phyloP scores from a whole-genome alignment of 2,113 vertebrate genomes.

The Platycercus adscitus region DNA sequence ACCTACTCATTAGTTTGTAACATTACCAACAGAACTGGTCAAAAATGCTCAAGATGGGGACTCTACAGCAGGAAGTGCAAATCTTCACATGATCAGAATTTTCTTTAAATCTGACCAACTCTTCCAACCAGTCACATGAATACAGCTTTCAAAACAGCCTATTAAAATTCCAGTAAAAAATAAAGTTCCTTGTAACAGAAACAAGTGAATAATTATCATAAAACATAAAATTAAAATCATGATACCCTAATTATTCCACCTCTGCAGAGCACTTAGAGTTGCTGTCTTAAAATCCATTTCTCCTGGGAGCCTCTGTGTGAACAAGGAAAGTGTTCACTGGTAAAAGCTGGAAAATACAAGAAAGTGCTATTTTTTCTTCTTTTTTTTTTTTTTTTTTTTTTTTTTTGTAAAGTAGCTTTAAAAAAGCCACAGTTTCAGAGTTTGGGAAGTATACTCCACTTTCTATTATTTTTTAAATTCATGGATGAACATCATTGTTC shows the following conservation, averaged over 20 bases:
- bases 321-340: neutral
- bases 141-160: neutral
- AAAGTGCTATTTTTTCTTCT: neutral
- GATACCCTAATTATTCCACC: conserved; percentile 3
- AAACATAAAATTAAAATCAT: neutral
- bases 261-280: neutral
- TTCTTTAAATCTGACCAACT: neutral
- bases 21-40: neutral
- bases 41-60: neutral
- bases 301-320: neutral
- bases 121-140: neutral
- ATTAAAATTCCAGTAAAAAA: neutral
- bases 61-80: neutral
- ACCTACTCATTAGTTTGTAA: neutral
- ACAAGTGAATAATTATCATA: neutral
- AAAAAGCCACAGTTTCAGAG: neutral
- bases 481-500: neutral
- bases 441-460: neutral
- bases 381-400: neutral
- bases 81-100: neutral
- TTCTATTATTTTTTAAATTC: neutral
- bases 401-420: neutral
- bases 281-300: neutral
- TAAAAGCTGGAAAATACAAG: neutral
- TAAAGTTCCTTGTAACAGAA: neutral